Conservation (phyloP, 2,797 vertebrate genomes). For the Parambassis ranga region DNA sequence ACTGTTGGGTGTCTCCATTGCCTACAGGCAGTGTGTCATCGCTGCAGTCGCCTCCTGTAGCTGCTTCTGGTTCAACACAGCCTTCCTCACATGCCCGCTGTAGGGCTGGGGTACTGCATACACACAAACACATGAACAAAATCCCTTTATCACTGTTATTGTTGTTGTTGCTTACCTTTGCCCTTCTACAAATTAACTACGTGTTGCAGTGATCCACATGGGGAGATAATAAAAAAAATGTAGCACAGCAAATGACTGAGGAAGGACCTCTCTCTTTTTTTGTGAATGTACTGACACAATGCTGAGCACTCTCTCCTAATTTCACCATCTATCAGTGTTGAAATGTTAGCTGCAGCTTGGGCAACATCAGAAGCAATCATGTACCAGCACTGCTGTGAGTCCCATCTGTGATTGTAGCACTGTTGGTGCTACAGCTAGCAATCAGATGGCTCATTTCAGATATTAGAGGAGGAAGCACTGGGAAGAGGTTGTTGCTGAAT, state of each 20-base stretch:
- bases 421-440: constrained; percentile 43
- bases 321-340: constrained; percentile 39
- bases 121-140: constrained; percentile 33
- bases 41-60: constrained; percentile 63
- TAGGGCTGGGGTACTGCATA: constrained; percentile 38
- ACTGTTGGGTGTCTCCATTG: constrained; percentile 72
- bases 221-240: background rate
- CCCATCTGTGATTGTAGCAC: constrained; percentile 61
- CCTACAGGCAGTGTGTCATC: constrained; percentile 65
- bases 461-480: constrained; percentile 23
- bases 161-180: constrained; percentile 3
- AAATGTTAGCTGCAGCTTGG: constrained; percentile 52
- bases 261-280: constrained; percentile 21
- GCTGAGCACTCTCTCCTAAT: constrained; percentile 25
- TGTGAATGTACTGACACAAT: constrained; percentile 22
- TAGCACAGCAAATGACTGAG: constrained; percentile 1
- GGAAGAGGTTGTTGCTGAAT: background rate
- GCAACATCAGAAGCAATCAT: constrained; percentile 59
- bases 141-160: background rate
- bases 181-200: constrained; percentile 19
- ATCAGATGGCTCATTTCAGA: constrained; percentile 54
- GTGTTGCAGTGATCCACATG: constrained; percentile 1
- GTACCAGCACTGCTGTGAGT: constrained; percentile 46
- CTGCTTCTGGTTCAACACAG: constrained; percentile 62
- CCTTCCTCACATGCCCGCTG: constrained; percentile 70